These are phyloP conservation scores for Muntiacus reevesi DNA, from an alignment of 2,113 vertebrate genomes.

Conservation along the genomic window DNA sequence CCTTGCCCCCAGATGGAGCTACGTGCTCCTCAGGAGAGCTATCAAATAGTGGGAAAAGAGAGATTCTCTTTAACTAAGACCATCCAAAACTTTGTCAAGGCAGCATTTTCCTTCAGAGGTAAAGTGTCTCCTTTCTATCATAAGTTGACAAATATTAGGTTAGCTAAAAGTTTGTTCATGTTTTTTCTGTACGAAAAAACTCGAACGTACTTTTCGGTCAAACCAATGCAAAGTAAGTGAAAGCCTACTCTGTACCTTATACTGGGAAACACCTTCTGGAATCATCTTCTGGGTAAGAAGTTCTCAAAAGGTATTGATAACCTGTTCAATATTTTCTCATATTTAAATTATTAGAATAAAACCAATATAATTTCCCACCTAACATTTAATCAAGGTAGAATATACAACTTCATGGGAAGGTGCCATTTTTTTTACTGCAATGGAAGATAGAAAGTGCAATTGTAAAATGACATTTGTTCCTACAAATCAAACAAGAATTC, in stretches of 20 bases:
- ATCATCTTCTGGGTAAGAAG: not conserved
- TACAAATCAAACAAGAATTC: not conserved
- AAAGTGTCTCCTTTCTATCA: not conserved
- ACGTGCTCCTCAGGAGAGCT: not conserved
- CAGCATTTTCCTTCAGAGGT: not conserved
- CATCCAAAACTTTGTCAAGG: not conserved
- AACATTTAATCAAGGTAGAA: not conserved
- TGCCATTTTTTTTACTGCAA: not conserved
- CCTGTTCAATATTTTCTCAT: not conserved
- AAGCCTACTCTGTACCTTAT: not conserved
- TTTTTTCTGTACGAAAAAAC: not conserved
- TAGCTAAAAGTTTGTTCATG: not conserved
- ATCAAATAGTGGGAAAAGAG: not conserved
- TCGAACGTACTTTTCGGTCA: accelerated
- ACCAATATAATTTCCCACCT: not conserved
- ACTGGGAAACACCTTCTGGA: not conserved
- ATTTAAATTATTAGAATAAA: constrained; percentile 48
- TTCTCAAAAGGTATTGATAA: not conserved
- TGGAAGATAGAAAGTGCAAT: not conserved
- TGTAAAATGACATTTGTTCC: not conserved
- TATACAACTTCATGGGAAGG: not conserved
- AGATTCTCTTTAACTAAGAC: not conserved
- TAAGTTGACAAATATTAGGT: not conserved
- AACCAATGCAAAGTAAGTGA: not conserved
- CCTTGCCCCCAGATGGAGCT: constrained; percentile 54